Percentiles rank a stretch among this genome's conserved stretches.
Conservation (phyloP, 2,113 vertebrate species). For the Otus sunia region DNA sequence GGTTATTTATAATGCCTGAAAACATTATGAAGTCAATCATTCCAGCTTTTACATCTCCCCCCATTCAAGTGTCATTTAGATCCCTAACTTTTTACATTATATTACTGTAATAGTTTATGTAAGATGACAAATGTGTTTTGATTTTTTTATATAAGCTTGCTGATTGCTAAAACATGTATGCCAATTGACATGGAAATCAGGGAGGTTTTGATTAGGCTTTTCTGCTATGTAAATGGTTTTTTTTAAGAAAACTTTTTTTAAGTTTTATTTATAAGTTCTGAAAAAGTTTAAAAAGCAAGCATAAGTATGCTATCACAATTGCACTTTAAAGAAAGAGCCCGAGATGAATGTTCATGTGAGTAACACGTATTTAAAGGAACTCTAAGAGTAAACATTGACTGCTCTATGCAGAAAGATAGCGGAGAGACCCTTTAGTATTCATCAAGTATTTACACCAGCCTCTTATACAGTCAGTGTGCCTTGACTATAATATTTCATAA, state of each 20-base stretch:
- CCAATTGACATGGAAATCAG: constrained; percentile 35
- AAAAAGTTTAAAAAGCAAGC: not conserved
- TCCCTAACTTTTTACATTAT: not conserved
- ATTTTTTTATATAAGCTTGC: constrained; percentile 5
- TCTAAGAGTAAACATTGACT: not conserved
- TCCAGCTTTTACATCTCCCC: not conserved
- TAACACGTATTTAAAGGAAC: not conserved
- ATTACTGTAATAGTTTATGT: not conserved
- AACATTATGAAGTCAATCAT: constrained; percentile 40
- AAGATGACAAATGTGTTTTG: constrained; percentile 46
- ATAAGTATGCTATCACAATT: not conserved
- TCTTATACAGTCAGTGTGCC: not conserved
- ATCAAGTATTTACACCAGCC: not conserved
- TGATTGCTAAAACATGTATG: constrained; percentile 45
- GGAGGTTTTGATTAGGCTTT: constrained; percentile 51
- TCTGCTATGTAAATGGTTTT: constrained; percentile 41
- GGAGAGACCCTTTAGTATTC: not conserved
- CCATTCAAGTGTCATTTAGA: not conserved
- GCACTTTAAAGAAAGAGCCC: not conserved
- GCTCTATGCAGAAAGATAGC: not conserved
- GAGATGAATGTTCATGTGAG: not conserved
- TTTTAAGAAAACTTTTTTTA: too few species aligned
- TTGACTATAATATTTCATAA: not conserved
- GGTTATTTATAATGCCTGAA: constrained; percentile 43
- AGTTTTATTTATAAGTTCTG: not conserved